Percentiles rank a stretch among this genome's conserved stretches.
phyloP scores from a whole-genome alignment of 2,797 vertebrate genomes.

The Halcyon smyrnensis region DNA sequence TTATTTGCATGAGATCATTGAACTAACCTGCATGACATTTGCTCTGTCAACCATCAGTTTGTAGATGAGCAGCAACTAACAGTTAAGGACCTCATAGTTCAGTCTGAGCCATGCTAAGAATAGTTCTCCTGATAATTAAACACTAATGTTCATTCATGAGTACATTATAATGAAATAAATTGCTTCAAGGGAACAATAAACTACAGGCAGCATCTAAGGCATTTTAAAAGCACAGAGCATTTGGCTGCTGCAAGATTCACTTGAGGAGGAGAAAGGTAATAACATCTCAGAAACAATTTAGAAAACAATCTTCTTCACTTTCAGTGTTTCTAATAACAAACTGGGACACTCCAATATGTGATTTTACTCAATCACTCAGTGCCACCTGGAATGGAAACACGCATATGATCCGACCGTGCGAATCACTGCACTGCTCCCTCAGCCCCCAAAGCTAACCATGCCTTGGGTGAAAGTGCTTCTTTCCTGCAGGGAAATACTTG shows the following conservation, averaged over 20 bases:
- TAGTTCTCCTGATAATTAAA: constrained; percentile 69
- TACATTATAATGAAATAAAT: constrained; percentile 72
- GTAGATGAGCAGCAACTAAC: background rate
- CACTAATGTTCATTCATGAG: constrained; percentile 67
- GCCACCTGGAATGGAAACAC: background rate
- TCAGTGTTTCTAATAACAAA: constrained; percentile 31
- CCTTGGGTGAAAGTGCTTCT: background rate
- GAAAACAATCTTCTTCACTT: constrained; percentile 49
- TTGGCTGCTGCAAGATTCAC: constrained; percentile 40
- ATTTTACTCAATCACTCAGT: background rate
- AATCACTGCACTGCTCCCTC: background rate
- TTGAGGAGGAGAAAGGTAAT: constrained; percentile 47
- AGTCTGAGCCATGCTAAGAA: constrained; percentile 46
- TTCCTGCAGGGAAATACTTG: background rate
- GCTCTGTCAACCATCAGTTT: background rate
- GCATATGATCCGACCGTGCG: accelerated
- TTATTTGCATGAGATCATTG: background rate
- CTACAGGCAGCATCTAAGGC: constrained; percentile 55
- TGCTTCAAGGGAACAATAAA: constrained; percentile 69
- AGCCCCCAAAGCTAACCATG: background rate
- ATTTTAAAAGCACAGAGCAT: constrained; percentile 40
- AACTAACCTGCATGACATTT: background rate
- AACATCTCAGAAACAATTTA: constrained; percentile 49
- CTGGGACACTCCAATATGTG: background rate
- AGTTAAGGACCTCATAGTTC: constrained; percentile 2